Percentiles rank a stretch among this genome's conserved stretches.
These are phyloP conservation scores for Tenebrosternarchus preto DNA, from an alignment of 2,113 vertebrate genomes.

Conservation along the genomic window DNA sequence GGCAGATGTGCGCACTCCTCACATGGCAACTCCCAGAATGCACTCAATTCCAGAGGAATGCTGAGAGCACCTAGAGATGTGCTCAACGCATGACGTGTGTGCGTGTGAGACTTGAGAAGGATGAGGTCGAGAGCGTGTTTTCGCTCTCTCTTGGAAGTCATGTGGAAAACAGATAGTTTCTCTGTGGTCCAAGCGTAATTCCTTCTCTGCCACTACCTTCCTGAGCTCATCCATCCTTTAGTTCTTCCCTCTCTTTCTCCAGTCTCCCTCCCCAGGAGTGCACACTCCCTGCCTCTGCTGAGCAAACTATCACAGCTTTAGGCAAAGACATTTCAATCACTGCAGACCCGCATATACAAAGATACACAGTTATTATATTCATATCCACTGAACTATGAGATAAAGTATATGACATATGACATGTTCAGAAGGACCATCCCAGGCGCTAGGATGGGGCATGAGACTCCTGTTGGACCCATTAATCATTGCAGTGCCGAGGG, in stretches of 20 bases:
- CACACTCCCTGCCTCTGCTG: not conserved
- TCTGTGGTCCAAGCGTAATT: slow-evolving; percentile 37
- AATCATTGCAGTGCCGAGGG: slow-evolving; percentile 47
- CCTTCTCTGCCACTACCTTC: slow-evolving; percentile 21
- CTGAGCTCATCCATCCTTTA: slow-evolving; percentile 7
- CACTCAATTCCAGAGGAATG: slow-evolving; percentile 10
- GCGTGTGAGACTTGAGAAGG: not conserved
- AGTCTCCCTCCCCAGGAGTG: not conserved
- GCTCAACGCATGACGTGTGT: not conserved
- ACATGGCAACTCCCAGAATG: slow-evolving; percentile 31
- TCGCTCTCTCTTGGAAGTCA: slow-evolving; percentile 34
- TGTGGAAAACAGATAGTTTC: slow-evolving; percentile 49
- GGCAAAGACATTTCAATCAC: not conserved
- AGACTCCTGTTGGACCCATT: slow-evolving; percentile 58
- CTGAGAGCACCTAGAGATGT: slow-evolving; percentile 2
- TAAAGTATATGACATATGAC: not conserved
- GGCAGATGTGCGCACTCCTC: slow-evolving; percentile 10
- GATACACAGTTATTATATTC: not conserved
- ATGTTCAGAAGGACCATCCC: slow-evolving; percentile 34
- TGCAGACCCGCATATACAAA: not conserved
- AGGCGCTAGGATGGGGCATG: slow-evolving; percentile 42
- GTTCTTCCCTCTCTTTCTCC: slow-evolving; percentile 13
- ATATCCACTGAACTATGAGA: not conserved
- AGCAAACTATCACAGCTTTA: not conserved
- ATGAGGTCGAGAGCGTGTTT: slow-evolving; percentile 20